Conservation (phyloP, 2,888 invertebrate species). For the Coelopa pilipes region DNA sequence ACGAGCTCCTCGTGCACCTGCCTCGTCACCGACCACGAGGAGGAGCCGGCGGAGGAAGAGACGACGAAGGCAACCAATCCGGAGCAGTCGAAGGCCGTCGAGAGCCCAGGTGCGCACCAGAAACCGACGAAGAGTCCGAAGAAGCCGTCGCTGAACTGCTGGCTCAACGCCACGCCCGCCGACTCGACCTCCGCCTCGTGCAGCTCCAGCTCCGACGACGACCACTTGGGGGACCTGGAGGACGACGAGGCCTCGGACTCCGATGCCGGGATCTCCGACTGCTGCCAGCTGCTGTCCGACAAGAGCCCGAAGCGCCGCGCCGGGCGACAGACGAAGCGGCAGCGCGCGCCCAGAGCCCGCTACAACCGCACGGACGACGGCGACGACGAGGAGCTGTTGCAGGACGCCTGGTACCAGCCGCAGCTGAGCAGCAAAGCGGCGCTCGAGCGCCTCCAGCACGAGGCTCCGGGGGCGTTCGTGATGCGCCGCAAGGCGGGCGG, state of each 20-base stretch:
- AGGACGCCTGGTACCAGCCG: constrained; percentile 59
- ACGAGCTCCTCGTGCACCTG: constrained; percentile 53
- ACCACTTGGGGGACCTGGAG: too few species aligned
- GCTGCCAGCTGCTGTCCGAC: constrained; percentile 55
- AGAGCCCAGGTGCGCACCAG: not conserved
- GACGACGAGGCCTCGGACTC: constrained; percentile 42
- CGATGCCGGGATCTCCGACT: constrained; percentile 59
- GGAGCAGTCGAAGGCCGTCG: not conserved
- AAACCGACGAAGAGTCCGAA: not conserved
- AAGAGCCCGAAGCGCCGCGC: constrained; percentile 37
- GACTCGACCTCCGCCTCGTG: not conserved
- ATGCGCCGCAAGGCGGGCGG: constrained; percentile 55
- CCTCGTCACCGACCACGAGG: constrained; percentile 27
- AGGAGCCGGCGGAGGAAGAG: constrained; percentile 39
- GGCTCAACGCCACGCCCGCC: not conserved
- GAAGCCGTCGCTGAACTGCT: constrained; percentile 1
- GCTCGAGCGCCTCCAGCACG: constrained; percentile 48
- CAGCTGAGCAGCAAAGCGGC: constrained; percentile 56
- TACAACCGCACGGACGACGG: constrained; percentile 49
- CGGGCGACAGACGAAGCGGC: not conserved
- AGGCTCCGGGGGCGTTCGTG: constrained; percentile 56
- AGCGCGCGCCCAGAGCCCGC: not conserved
- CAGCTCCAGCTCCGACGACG: not conserved
- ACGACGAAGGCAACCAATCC: not conserved
- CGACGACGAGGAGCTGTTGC: constrained; percentile 47